A percentile compares a stretch with the other conserved stretches of the same genome.
Evolutionary conservation across 2,113 vertebrate genomes (phyloP).

Genomic region (Triplophysa dalaica): DNA sequence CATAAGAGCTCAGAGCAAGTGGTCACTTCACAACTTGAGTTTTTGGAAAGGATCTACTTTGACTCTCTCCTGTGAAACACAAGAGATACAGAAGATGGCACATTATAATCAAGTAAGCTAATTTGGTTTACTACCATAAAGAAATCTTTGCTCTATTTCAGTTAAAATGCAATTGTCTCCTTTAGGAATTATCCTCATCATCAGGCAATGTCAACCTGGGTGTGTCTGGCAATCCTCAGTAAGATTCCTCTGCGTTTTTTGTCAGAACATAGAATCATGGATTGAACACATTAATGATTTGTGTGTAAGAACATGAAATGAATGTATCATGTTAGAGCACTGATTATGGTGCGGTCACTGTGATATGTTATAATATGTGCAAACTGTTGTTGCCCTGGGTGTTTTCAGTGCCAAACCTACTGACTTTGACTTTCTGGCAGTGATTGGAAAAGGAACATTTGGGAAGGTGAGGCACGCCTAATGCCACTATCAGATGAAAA

Average conservation of each 20-base stretch:
- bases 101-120: conserved; percentile 68
- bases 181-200: conserved; percentile 67
- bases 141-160: background rate
- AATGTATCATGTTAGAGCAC: background rate
- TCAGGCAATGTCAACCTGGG: conserved; percentile 88
- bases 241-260: conserved; percentile 64
- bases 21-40: conserved; percentile 26
- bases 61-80: conserved; percentile 43
- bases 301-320: background rate
- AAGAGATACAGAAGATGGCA: conserved; percentile 69
- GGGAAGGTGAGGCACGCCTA: conserved; percentile 69
- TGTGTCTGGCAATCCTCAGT: conserved; percentile 96
- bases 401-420: conserved; percentile 72
- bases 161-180: conserved; percentile 20
- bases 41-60: conserved; percentile 35
- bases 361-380: background rate
- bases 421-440: conserved; percentile 77
- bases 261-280: background rate
- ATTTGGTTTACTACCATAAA: background rate
- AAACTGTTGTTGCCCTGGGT: conserved; percentile 13
- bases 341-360: background rate
- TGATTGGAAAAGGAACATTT: conserved; percentile 79
- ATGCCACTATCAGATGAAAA: conserved; percentile 47
- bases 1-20: conserved; percentile 26
- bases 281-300: background rate